Evolutionary conservation across 2,888 invertebrate species (phyloP).

Genomic region (Drosophila ezoana): DNA sequence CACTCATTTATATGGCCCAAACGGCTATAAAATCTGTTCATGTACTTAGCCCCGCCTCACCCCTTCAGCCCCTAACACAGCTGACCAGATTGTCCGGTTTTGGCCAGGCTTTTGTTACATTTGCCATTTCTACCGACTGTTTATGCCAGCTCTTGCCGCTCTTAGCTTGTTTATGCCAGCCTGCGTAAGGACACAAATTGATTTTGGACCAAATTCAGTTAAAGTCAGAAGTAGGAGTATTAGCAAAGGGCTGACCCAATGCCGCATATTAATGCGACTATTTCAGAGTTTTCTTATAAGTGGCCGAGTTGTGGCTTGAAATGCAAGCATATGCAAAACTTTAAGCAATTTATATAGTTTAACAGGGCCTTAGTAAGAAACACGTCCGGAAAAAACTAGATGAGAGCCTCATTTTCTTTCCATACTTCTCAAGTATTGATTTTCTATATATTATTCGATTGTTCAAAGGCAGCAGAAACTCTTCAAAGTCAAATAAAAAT

Average conservation of each 20-base stretch:
- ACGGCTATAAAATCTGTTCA: conserved; percentile 25
- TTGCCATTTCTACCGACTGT: conserved; percentile 28
- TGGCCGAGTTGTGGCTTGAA: background rate
- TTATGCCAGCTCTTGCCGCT: conserved; percentile 6
- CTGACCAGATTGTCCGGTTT: conserved; percentile 19
- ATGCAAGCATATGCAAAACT: background rate
- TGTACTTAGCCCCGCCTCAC: conserved; percentile 23
- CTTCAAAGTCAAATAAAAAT: conserved; percentile 56
- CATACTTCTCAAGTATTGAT: background rate
- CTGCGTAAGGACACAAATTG: conserved; percentile 23
- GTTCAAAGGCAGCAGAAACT: conserved; percentile 2
- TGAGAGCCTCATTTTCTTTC: background rate
- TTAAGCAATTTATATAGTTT: too few species aligned
- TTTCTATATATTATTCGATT: conserved; percentile 6
- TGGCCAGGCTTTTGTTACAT: conserved; percentile 35
- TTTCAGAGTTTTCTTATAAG: background rate
- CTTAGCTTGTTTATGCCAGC: conserved; percentile 4
- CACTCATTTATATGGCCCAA: conserved; percentile 20
- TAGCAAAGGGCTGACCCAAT: conserved; percentile 25
- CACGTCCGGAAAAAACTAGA: too few species aligned
- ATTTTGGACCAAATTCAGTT: conserved; percentile 28
- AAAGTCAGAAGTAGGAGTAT: conserved; percentile 34
- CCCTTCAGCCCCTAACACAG: background rate
- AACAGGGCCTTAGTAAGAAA: too few species aligned
- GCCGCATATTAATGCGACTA: conserved; percentile 25